phyloP scores from a whole-genome alignment of 2,888 invertebrate species.

The Emmelina monodactyla region DNA sequence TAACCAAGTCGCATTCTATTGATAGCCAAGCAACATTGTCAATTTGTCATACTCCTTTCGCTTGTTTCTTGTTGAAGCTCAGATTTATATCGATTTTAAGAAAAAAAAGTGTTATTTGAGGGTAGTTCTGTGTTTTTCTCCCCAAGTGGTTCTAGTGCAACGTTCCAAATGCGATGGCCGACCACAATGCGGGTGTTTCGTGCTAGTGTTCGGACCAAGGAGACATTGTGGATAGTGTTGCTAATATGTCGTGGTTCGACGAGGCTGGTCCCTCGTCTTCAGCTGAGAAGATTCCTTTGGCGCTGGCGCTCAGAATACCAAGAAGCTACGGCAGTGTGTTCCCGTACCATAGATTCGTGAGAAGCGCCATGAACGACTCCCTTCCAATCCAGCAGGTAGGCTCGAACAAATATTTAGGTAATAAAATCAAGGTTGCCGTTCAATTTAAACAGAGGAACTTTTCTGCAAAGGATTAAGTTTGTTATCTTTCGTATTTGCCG shows the following conservation, averaged over 20 bases:
- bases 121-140: constrained; percentile 2
- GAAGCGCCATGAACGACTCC: constrained; percentile 45
- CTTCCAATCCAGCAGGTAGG: constrained; percentile 19
- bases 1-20: too few relatives aligned
- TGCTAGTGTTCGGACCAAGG: constrained; percentile 30
- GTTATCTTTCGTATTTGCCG: too few relatives aligned
- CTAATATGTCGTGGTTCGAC: constrained; percentile 29
- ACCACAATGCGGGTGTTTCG: constrained; percentile 26
- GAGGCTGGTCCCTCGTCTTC: constrained; percentile 29
- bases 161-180: constrained; percentile 31
- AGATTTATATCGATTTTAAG: too few relatives aligned
- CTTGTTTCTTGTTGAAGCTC: too few relatives aligned
- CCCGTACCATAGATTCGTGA: constrained; percentile 69
- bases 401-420: too few relatives aligned
- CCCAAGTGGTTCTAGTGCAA: not conserved
- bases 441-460: too few relatives aligned
- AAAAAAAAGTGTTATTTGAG: too few relatives aligned
- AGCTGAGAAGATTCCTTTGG: constrained; percentile 45
- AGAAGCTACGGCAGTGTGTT: constrained; percentile 70
- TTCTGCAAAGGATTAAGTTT: too few relatives aligned
- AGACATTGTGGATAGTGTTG: constrained; percentile 20
- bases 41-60: too few relatives aligned
- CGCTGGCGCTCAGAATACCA: constrained; percentile 46
- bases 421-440: too few relatives aligned
- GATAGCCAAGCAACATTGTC: too few relatives aligned